Conservation (phyloP, 2,888 invertebrate species). For the Trissolcus japonicus region DNA sequence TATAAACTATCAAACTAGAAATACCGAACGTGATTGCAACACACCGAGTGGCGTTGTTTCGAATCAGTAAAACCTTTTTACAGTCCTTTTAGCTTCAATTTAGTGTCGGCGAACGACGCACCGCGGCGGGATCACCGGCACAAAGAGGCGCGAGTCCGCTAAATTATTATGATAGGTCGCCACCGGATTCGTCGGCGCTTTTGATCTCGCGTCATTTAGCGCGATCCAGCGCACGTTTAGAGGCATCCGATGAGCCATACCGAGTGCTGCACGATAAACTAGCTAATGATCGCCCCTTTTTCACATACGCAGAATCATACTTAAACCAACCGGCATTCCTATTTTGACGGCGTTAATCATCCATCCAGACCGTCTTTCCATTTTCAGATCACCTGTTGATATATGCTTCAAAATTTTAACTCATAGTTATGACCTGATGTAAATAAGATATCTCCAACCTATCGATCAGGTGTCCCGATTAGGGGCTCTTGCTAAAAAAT, state of each 20-base stretch:
- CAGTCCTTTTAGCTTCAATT: slow-evolving; percentile 71
- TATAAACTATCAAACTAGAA: slow-evolving; percentile 56
- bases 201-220: slow-evolving; percentile 75
- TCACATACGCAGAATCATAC: slow-evolving; percentile 53
- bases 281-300: slow-evolving; percentile 57
- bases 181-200: slow-evolving; percentile 75
- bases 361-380: slow-evolving; percentile 3
- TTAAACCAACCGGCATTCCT: slow-evolving; percentile 35
- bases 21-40: slow-evolving; percentile 59
- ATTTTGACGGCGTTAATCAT: slow-evolving; percentile 41
- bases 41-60: slow-evolving; percentile 55
- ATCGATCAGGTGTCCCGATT: no score
- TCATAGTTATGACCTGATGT: background rate
- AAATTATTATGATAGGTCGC: slow-evolving; percentile 77
- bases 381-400: slow-evolving; percentile 32
- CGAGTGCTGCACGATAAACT: slow-evolving; percentile 47
- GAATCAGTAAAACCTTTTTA: slow-evolving; percentile 72
- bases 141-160: slow-evolving; percentile 76
- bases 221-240: slow-evolving; percentile 74
- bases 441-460: background rate
- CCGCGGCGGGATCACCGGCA: slow-evolving; percentile 65
- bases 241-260: slow-evolving; percentile 59
- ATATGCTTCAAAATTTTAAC: background rate
- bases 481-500: no score
- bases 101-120: slow-evolving; percentile 61